Conservation (phyloP, 1,140 invertebrate species). For the Dendrolimus punctatus region DNA sequence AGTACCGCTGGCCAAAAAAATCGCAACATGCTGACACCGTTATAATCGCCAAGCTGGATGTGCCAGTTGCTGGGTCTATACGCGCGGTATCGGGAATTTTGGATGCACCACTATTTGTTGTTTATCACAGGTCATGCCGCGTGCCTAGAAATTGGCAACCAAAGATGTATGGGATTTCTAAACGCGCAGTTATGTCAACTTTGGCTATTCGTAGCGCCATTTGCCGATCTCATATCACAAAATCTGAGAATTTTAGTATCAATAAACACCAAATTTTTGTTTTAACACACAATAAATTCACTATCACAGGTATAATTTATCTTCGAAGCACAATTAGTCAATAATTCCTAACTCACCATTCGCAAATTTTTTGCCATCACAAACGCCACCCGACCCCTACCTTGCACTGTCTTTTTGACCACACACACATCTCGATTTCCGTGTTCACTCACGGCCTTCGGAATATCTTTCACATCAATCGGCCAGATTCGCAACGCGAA, state of each 20-base stretch:
- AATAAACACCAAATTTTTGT: constrained; percentile 62
- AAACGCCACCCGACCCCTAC: constrained; percentile 73
- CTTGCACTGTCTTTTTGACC: constrained; percentile 73
- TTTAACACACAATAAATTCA: constrained; percentile 53
- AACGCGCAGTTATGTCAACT: constrained; percentile 72
- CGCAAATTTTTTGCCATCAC: constrained; percentile 73
- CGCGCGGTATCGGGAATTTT: constrained; percentile 57
- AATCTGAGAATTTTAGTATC: constrained; percentile 61
- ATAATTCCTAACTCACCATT: constrained; percentile 72
- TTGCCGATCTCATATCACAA: constrained; percentile 66
- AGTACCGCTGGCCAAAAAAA: constrained; percentile 73
- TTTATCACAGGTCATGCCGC: constrained; percentile 54
- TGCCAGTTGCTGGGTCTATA: constrained; percentile 65
- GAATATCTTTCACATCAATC: constrained; percentile 73
- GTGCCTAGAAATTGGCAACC: constrained; percentile 54
- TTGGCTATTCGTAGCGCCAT: constrained; percentile 71
- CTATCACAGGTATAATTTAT: constrained; percentile 53
- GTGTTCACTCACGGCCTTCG: constrained; percentile 73
- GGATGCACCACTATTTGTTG: constrained; percentile 62
- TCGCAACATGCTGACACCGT: constrained; percentile 73
- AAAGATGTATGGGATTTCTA: constrained; percentile 65
- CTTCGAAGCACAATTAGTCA: constrained; percentile 49
- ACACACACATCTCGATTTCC: constrained; percentile 73
- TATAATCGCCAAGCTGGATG: constrained; percentile 72
- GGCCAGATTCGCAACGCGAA: constrained; percentile 71